Evolutionary conservation across 1,140 invertebrate species (phyloP), one percentile per base, ranked within the genome.

Genomic region (Pseudobourletiella spinata): DNA sequence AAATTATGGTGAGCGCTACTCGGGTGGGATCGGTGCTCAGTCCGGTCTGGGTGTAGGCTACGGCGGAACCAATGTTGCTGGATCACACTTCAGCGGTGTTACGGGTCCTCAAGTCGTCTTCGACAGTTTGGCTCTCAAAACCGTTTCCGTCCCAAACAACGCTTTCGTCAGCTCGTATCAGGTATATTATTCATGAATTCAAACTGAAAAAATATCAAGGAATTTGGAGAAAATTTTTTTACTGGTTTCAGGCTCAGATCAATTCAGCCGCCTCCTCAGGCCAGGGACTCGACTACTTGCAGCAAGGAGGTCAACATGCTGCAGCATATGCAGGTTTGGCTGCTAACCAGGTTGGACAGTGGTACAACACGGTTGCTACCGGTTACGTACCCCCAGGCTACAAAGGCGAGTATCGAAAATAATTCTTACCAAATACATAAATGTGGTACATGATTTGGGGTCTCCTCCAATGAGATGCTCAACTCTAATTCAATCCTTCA

Each of bases 281-380:
- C 24, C 26, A 29, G 30, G 58, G 58, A n/a, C 46, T 65, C 3
- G 64, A 65, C 35, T 55, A 61, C 44, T 25, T 44, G 15, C 64
- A 65, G 50, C 64, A 65, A 46, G 43, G 57, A 20, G 64, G 64
- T 15, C 64, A 65, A 43, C 58, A 61, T 51, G 0, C 25, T 0
- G 59, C 64, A 0, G 64, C 64, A 0, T 58, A 61, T 26, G 59
- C 64, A 14, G 64, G 55, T 3, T 11, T 55, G 3, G 64, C 64
- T 22, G 64, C 64, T 25, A 66, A 66, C 24, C 59, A 66, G 61
- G 59, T 66, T 26, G 64, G 59, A 3, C 42, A 66, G 11, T 66
- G 64, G 64, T 66, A 66, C 59, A 66, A 66, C 25, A 50, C 64
- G 1, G 59, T 66, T 28, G 64, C 64, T 18, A 66, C 64, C 2